Conservation (phyloP, 2,888 invertebrate species). For the Oasisia sp. region DNA sequence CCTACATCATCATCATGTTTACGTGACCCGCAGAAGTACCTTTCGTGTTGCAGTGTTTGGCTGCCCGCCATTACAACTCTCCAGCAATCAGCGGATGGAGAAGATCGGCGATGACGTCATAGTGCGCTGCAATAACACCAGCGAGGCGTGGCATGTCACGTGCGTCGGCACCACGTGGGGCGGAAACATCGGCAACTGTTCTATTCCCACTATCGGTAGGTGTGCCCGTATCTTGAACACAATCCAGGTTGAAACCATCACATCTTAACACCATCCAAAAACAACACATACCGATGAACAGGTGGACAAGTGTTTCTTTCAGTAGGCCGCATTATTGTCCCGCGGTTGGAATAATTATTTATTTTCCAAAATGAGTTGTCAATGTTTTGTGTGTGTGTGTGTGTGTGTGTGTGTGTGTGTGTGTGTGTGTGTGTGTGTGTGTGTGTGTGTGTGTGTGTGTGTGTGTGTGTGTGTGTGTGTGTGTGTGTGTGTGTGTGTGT, state of each 20-base stretch:
- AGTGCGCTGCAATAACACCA: background rate
- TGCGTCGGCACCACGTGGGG: background rate
- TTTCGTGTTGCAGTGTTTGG: background rate
- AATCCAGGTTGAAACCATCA: background rate
- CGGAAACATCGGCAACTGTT: background rate
- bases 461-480: too few relatives aligned
- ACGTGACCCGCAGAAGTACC: background rate
- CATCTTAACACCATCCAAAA: background rate
- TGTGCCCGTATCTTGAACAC: background rate
- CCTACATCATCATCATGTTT: too few relatives aligned
- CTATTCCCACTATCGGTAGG: background rate
- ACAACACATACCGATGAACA: background rate
- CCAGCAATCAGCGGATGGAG: background rate
- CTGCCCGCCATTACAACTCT: background rate
- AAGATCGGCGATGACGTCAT: conserved; percentile 2
- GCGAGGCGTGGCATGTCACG: background rate
- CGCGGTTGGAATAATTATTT: too few relatives aligned
- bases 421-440: too few relatives aligned
- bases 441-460: too few relatives aligned
- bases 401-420: too few relatives aligned
- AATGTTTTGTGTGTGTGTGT: too few relatives aligned
- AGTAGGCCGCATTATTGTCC: too few relatives aligned
- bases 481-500: too few relatives aligned
- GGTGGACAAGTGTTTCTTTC: background rate
- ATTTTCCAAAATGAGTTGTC: too few relatives aligned